These are phyloP conservation scores for Polia nebulosa DNA, from an alignment of 2,888 invertebrate species.

Conservation along the genomic window DNA sequence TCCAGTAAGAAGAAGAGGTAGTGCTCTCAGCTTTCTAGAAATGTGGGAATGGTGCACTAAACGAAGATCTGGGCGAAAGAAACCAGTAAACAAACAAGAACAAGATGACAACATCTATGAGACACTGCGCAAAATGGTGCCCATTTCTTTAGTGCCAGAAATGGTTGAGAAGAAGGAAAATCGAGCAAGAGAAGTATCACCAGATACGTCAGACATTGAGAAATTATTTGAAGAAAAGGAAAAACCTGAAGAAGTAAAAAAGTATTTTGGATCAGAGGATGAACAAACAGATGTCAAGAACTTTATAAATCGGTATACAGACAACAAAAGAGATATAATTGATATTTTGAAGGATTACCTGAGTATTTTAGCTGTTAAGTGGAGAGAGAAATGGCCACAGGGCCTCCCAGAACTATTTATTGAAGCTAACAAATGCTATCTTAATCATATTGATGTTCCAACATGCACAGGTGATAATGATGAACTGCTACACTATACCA, in stretches of 20 bases:
- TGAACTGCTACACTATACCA: constrained; percentile 79
- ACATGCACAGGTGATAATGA: constrained; percentile 80
- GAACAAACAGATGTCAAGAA: constrained; percentile 92
- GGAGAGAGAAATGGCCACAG: constrained; percentile 93
- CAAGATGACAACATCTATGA: constrained; percentile 92
- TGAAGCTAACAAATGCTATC: constrained; percentile 91
- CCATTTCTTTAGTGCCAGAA: constrained; percentile 90
- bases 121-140: constrained; percentile 93
- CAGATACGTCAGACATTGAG: constrained; percentile 92
- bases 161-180: constrained; percentile 82
- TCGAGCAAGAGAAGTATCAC: constrained; percentile 89
- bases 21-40: constrained; percentile 93
- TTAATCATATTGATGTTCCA: constrained; percentile 85
- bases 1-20: constrained; percentile 92
- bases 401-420: constrained; percentile 91
- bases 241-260: constrained; percentile 70
- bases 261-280: constrained; percentile 92
- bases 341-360: constrained; percentile 92
- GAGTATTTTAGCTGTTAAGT: constrained; percentile 90
- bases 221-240: constrained; percentile 91
- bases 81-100: constrained; percentile 76
- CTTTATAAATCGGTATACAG: constrained; percentile 92
- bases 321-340: constrained; percentile 90
- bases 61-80: constrained; percentile 88
- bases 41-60: constrained; percentile 95